Conservation (phyloP, 2,797 vertebrate genomes). For the Hephaestus fuliginosus region DNA sequence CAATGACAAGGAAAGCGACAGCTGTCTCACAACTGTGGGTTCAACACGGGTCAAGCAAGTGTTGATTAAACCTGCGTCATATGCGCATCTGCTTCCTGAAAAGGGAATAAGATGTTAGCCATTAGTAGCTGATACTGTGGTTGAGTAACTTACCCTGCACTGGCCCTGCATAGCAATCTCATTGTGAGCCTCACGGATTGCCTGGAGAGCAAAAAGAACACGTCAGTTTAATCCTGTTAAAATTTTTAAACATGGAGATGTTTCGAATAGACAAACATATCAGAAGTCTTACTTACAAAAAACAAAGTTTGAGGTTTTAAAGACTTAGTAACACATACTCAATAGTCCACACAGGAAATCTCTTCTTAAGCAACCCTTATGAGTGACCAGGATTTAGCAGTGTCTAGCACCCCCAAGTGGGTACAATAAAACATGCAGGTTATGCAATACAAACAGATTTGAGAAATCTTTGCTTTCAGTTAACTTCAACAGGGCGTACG, state of each 20-base stretch:
- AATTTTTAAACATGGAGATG: neutral
- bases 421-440: neutral
- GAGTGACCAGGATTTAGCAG: neutral
- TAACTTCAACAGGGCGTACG: neutral
- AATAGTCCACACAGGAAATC: neutral
- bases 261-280: neutral
- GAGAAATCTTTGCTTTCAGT: neutral
- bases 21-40: neutral
- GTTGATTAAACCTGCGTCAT: neutral
- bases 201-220: slow-evolving; percentile 78
- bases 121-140: neutral
- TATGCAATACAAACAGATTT: neutral
- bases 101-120: neutral
- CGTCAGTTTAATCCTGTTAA: neutral
- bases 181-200: slow-evolving; percentile 91
- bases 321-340: neutral
- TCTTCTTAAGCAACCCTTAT: neutral
- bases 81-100: neutral
- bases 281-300: no score
- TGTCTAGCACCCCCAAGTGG: slow-evolving; percentile 65
- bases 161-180: slow-evolving; percentile 92
- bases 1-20: neutral
- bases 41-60: no score
- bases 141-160: slow-evolving; percentile 88
- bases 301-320: neutral